Percentiles rank a stretch among this genome's conserved stretches.
These are phyloP conservation scores for Nanorana parkeri DNA, from an alignment of 2,113 vertebrate genomes.

Conservation along the genomic window DNA sequence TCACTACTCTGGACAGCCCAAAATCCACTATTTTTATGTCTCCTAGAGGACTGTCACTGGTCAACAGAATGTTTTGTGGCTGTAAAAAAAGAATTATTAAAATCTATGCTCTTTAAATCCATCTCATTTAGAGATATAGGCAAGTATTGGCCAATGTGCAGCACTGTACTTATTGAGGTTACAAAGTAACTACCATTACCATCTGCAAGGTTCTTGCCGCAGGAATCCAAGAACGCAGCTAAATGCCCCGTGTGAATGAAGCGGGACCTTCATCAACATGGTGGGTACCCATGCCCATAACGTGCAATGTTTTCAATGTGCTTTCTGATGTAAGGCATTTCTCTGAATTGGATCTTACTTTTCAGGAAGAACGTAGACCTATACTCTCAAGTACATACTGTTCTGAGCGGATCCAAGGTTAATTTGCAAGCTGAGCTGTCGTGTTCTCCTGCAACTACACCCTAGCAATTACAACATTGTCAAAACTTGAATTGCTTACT, in stretches of 20 bases:
- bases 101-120: no score
- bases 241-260: no score
- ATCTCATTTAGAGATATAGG: no score
- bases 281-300: no score
- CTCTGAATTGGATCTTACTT: not conserved
- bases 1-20: conserved; percentile 90
- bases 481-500: not conserved
- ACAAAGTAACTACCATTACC: no score
- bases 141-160: no score
- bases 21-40: conserved; percentile 96
- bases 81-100: conserved; percentile 68
- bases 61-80: conserved; percentile 94
- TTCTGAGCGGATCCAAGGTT: not conserved
- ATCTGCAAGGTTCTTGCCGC: no score
- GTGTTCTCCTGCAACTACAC: not conserved
- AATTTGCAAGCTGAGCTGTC: not conserved
- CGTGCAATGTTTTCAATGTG: no score
- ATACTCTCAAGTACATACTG: not conserved
- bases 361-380: not conserved
- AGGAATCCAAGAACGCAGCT: no score
- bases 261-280: no score
- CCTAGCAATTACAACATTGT: conserved; percentile 17
- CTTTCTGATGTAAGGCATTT: not conserved
- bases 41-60: conserved; percentile 83
- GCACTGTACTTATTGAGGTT: no score